A percentile compares a stretch with the other conserved stretches of the same genome.
Evolutionary conservation across 2,888 invertebrate genomes (phyloP).

Genomic region (Apotomis capreana): DNA sequence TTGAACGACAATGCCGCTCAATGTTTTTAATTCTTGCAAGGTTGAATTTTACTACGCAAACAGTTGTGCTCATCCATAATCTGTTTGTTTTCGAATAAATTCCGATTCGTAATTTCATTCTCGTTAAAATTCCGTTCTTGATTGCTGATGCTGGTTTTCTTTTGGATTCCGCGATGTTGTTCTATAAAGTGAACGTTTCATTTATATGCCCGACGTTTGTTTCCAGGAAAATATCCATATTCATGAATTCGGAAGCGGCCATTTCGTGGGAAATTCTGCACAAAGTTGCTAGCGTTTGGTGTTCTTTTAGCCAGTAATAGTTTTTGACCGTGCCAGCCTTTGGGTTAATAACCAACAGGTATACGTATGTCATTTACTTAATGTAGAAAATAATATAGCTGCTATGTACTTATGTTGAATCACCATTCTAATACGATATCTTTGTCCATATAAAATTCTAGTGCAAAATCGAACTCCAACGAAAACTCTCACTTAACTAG

Average conservation of each 20-base stretch:
- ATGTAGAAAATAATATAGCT: too few relatives aligned
- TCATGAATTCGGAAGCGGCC: conserved; percentile 38
- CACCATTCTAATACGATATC: neutral
- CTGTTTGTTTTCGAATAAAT: conserved; percentile 24
- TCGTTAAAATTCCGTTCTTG: conserved; percentile 38
- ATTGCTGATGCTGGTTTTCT: conserved; percentile 29
- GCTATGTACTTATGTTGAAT: too few relatives aligned
- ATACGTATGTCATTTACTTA: neutral
- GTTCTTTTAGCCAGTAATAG: conserved; percentile 36
- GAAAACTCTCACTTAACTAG: conserved; percentile 3
- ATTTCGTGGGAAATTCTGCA: conserved; percentile 35
- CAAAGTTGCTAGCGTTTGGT: conserved; percentile 29
- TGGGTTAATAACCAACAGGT: conserved; percentile 1
- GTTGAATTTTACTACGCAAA: neutral
- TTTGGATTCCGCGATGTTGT: conserved; percentile 31
- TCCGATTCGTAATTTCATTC: conserved; percentile 32
- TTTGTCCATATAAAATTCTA: neutral
- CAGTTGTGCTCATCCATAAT: neutral
- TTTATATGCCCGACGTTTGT: conserved; percentile 36
- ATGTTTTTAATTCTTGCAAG: neutral
- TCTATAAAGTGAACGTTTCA: conserved; percentile 34
- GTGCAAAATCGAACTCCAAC: neutral
- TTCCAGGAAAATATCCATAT: conserved; percentile 40
- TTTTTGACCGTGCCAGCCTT: neutral
- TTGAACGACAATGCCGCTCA: too few relatives aligned